A percentile compares a stretch with the other conserved stretches of the same genome.
Evolutionary conservation across 2,113 vertebrate genomes (phyloP).

Genomic region (Amia ocellicauda): DNA sequence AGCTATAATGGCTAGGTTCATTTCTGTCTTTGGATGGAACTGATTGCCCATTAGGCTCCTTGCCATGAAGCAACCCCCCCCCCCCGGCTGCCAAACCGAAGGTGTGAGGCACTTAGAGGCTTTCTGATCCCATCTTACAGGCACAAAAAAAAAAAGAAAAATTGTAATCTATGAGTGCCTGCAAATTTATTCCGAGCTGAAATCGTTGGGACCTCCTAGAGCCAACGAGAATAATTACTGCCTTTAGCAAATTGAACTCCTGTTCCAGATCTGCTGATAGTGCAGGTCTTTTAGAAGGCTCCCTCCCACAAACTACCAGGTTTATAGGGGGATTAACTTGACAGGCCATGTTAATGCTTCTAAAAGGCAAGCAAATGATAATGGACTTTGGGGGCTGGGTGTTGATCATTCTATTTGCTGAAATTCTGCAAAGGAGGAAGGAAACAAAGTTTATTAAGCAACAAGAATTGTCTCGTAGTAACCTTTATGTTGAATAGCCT

Average conservation of each 20-base stretch:
- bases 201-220: too few species aligned
- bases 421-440: not conserved
- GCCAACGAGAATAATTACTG: not conserved
- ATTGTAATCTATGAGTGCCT: not conserved
- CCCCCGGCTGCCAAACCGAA: not conserved
- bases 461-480: not conserved
- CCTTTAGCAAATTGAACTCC: slow-evolving; percentile 4
- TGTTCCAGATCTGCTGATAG: slow-evolving; percentile 1
- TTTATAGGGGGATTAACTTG: not conserved
- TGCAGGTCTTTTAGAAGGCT: not conserved
- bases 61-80: not conserved
- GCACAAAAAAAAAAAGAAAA: not conserved
- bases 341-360: not conserved
- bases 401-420: not conserved
- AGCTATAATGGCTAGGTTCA: too few species aligned
- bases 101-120: not conserved
- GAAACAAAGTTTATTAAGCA: not conserved
- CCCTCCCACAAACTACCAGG: not conserved
- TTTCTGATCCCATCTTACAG: not conserved
- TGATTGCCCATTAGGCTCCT: not conserved
- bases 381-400: not conserved
- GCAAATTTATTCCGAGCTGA: not conserved
- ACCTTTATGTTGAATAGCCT: not conserved
- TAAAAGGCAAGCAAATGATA: not conserved
- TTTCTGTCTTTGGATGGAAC: not conserved